Percentiles rank a stretch among this genome's conserved stretches.
These are phyloP conservation scores for Eurytoma californica DNA, from an alignment of 2,888 invertebrate species.

Conservation along the genomic window DNA sequence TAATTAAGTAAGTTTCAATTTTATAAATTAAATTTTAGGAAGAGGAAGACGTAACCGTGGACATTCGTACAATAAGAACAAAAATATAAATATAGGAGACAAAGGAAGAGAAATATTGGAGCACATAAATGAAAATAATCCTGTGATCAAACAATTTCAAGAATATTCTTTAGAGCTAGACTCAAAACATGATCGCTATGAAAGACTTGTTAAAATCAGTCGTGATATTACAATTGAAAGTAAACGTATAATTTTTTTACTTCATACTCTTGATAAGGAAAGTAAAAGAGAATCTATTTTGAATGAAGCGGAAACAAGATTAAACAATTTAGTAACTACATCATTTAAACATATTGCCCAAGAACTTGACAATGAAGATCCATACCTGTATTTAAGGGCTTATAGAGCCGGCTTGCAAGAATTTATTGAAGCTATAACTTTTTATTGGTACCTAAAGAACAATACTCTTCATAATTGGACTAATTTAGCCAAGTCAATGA, in stretches of 20 bases:
- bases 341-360: conserved; percentile 83
- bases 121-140: conserved; percentile 76
- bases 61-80: conserved; percentile 53
- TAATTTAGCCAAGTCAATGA: conserved; percentile 78
- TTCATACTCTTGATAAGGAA: conserved; percentile 84
- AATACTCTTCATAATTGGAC: conserved; percentile 80
- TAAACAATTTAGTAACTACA: conserved; percentile 80
- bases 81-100: conserved; percentile 72
- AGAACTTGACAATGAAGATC: conserved; percentile 84
- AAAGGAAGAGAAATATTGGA: conserved; percentile 74
- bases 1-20: no score
- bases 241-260: conserved; percentile 90
- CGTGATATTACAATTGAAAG: conserved; percentile 93
- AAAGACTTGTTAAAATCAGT: conserved; percentile 87
- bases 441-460: conserved; percentile 82
- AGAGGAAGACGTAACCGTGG: conserved; percentile 59
- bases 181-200: conserved; percentile 88
- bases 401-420: conserved; percentile 86
- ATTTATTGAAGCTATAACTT: conserved; percentile 89
- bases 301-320: conserved; percentile 81
- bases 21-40: neutral
- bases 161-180: conserved; percentile 82
- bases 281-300: conserved; percentile 78
- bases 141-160: conserved; percentile 80
- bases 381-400: conserved; percentile 82